Conservation (phyloP, 2,888 invertebrate species). For the Pterostichus madidus region DNA sequence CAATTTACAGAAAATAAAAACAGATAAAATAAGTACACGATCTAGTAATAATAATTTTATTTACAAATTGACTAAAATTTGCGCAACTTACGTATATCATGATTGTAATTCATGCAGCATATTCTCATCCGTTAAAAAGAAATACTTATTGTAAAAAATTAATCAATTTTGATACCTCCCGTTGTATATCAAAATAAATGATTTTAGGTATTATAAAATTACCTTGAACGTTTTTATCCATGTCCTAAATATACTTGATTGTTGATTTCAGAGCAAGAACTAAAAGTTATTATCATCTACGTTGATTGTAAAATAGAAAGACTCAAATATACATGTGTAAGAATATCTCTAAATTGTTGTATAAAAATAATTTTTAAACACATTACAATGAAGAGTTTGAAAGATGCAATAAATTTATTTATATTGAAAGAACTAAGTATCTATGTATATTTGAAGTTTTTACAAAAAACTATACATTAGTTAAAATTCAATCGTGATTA, state of each 20-base stretch:
- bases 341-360: slow-evolving; percentile 38
- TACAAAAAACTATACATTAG: slow-evolving; percentile 44
- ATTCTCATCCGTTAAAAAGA: slow-evolving; percentile 20
- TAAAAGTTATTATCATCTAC: slow-evolving; percentile 53
- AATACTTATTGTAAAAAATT: slow-evolving; percentile 36
- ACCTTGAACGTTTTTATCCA: slow-evolving; percentile 50
- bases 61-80: slow-evolving; percentile 25
- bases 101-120: slow-evolving; percentile 50
- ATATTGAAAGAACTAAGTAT: slow-evolving; percentile 33
- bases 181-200: slow-evolving; percentile 54
- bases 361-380: slow-evolving; percentile 61
- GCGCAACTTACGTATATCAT: slow-evolving; percentile 45
- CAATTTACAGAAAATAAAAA: slow-evolving; percentile 25
- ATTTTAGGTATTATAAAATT: slow-evolving; percentile 57
- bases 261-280: slow-evolving; percentile 47
- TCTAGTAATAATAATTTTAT: slow-evolving; percentile 1
- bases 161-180: slow-evolving; percentile 30
- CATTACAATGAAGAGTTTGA: slow-evolving; percentile 16
- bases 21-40: slow-evolving; percentile 22
- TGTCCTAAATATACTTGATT: slow-evolving; percentile 45
- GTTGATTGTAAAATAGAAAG: slow-evolving; percentile 48
- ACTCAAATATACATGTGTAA: slow-evolving; percentile 57
- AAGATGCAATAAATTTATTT: background rate
- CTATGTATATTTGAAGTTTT: slow-evolving; percentile 55
- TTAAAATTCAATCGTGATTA: slow-evolving; percentile 47